phyloP scores from a whole-genome alignment of 2,113 vertebrate species.

The Picathartes gymnocephalus region DNA sequence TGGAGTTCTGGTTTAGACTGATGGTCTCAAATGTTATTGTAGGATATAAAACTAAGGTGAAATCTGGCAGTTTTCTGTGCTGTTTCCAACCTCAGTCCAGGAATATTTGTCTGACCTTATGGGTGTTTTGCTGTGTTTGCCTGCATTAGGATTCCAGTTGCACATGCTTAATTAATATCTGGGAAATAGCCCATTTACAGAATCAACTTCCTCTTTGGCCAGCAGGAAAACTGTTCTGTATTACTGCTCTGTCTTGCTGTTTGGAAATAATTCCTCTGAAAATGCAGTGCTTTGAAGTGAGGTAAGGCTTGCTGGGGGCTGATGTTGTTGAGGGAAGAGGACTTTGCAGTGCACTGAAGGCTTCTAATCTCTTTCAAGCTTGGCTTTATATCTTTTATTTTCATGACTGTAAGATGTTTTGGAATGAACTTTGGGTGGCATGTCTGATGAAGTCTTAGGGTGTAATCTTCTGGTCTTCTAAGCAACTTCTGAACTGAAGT shows the following conservation, averaged over 20 bases:
- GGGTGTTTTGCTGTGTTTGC: background rate
- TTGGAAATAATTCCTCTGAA: conserved; percentile 4
- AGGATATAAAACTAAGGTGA: background rate
- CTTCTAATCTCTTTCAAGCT: background rate
- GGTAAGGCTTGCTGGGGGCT: background rate
- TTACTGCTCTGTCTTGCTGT: background rate
- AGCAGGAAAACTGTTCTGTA: background rate
- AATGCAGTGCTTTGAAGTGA: conserved; percentile 30
- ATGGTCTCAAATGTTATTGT: background rate
- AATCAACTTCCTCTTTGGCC: background rate
- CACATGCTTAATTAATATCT: conserved; percentile 3
- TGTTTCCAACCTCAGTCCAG: background rate
- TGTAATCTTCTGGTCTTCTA: background rate
- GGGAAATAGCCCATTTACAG: background rate
- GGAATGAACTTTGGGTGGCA: background rate
- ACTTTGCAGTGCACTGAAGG: background rate
- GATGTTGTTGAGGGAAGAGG: background rate
- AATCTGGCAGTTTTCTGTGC: background rate
- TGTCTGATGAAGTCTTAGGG: background rate
- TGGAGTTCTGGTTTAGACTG: background rate
- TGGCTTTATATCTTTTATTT: background rate
- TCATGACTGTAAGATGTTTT: background rate
- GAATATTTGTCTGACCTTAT: background rate
- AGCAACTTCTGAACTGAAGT: background rate
- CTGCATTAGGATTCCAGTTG: background rate